phyloP scores from a whole-genome alignment of 1,140 invertebrate species.

The Eufriesea mexicana region DNA sequence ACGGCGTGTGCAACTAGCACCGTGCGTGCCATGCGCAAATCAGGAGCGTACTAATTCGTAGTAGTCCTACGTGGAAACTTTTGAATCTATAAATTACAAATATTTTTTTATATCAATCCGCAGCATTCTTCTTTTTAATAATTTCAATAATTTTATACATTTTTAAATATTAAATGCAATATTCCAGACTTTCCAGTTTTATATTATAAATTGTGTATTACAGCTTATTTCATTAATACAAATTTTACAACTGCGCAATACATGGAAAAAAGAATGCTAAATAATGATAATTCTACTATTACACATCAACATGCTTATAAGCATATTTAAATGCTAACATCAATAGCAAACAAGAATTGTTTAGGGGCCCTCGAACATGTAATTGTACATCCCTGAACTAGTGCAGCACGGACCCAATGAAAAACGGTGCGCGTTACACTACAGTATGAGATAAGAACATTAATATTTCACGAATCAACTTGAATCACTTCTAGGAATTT shows the following conservation, averaged over 20 bases:
- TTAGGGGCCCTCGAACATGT: background rate
- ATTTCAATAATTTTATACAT: background rate
- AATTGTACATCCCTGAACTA: background rate
- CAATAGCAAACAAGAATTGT: background rate
- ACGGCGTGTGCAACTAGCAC: slow-evolving; percentile 74
- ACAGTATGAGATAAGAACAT: slow-evolving; percentile 18
- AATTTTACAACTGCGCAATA: background rate
- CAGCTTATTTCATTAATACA: background rate
- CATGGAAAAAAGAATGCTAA: background rate
- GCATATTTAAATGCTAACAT: background rate
- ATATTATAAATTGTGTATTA: background rate
- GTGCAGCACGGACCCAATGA: slow-evolving; percentile 22
- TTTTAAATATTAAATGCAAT: background rate
- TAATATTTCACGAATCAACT: background rate
- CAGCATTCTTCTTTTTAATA: background rate
- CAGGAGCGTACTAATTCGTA: slow-evolving; percentile 46
- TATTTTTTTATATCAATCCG: background rate
- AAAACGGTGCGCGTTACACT: slow-evolving; percentile 18
- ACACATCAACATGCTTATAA: no score
- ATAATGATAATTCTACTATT: background rate
- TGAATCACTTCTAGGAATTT: slow-evolving; percentile 17
- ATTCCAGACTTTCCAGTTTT: no score
- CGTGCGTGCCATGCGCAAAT: slow-evolving; percentile 74
- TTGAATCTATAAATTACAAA: background rate
- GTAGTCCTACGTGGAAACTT: background rate